Evolutionary conservation across 2,888 invertebrate genomes (phyloP).

Genomic region (Ichneumoninae sp.): DNA sequence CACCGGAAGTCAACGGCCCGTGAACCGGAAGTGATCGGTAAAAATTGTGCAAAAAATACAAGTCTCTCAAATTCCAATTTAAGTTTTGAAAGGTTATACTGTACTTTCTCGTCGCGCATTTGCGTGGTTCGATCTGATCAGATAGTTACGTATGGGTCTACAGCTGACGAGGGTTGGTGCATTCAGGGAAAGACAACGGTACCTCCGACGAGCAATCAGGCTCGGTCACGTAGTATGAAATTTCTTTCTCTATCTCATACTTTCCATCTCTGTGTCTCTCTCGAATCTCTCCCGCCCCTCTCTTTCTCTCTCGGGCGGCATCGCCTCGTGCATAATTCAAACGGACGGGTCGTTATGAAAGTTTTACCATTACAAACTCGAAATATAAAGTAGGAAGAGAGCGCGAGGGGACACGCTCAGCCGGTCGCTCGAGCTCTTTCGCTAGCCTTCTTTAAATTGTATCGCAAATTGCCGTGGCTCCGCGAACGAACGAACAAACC

Average conservation of each 20-base stretch:
- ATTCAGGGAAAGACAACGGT: conserved; percentile 41
- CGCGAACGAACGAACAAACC: conserved; percentile 49
- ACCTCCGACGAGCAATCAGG: conserved; percentile 56
- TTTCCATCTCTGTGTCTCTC: conserved; percentile 21
- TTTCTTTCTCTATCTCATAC: conserved; percentile 54
- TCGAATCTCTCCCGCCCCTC: conserved; percentile 18
- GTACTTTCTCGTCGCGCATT: background rate
- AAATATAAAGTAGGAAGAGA: conserved; percentile 72
- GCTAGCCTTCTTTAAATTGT: conserved; percentile 80
- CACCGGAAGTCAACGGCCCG: background rate
- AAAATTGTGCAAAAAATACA: background rate
- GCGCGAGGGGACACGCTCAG: conserved; percentile 65
- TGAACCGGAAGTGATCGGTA: background rate
- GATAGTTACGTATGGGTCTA: conserved; percentile 4
- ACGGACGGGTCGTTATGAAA: conserved; percentile 79
- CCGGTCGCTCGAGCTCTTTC: conserved; percentile 52
- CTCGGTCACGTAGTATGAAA: conserved; percentile 60
- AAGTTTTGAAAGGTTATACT: background rate
- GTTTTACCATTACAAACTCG: conserved; percentile 80
- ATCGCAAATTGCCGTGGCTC: conserved; percentile 77
- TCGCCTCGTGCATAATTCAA: conserved; percentile 79
- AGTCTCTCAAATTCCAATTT: background rate
- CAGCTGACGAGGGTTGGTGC: conserved; percentile 26
- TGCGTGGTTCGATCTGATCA: background rate
- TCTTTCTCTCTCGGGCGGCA: conserved; percentile 28